phyloP scores from a whole-genome alignment of 2,113 vertebrate genomes.

The Acrocephalus kingi region DNA sequence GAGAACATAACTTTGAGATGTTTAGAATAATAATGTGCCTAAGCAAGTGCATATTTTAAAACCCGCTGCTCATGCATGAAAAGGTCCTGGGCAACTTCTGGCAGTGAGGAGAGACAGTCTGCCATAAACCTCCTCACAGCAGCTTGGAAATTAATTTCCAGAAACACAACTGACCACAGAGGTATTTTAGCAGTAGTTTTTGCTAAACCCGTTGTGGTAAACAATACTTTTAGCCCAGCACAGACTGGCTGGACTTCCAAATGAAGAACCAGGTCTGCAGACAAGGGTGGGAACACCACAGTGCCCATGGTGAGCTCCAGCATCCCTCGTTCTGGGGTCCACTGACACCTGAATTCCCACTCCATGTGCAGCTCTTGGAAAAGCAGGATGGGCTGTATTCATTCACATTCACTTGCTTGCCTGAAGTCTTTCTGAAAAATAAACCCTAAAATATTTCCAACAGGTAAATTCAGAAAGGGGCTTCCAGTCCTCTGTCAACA shows the following conservation, averaged over 20 bases:
- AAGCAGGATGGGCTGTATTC: neutral
- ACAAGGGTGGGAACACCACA: neutral
- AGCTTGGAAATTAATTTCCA: constrained; percentile 69
- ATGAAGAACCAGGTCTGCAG: constrained; percentile 31
- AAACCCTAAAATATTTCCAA: neutral
- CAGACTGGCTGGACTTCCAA: constrained; percentile 43
- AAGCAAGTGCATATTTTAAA: constrained; percentile 54
- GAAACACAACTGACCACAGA: constrained; percentile 41
- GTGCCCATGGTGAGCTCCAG: neutral
- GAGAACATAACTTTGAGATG: constrained; percentile 50
- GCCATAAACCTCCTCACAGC: constrained; percentile 13
- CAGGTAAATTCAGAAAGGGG: neutral
- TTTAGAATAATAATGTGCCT: constrained; percentile 56
- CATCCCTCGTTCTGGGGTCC: neutral
- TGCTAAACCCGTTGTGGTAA: constrained; percentile 47
- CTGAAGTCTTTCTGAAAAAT: neutral
- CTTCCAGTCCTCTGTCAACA: neutral
- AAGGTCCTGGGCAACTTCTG: constrained; percentile 42
- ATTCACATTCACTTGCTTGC: neutral
- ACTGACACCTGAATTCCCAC: neutral
- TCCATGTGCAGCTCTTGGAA: neutral
- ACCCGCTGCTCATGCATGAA: neutral
- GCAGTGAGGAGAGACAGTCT: constrained; percentile 12
- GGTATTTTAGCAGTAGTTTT: constrained; percentile 50
- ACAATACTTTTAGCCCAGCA: constrained; percentile 38